Base-by-base conservation (phyloP, 2,888 invertebrate genomes). In the Agonopterix heracliana region DNA sequence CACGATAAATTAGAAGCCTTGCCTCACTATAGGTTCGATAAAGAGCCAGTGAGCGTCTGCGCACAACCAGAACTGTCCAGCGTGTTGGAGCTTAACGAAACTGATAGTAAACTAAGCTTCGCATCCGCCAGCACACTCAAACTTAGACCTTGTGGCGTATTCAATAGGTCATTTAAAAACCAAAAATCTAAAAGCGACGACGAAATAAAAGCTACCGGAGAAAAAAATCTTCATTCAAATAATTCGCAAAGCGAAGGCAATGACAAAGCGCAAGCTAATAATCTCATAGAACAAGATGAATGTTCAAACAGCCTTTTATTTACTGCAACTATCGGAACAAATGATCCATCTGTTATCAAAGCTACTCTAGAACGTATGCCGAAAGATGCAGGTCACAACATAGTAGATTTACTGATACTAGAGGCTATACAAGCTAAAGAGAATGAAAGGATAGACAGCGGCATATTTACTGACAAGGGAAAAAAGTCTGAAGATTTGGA, bases 1-100 rank as follows among this genome's bases (percentile, higher is more conserved):
- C 76, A 69, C 17, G 79, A 80, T 14, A 84, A 70, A 54, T 51
- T 85, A 56, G 66, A 66, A 26, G 69, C 69, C 1, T 61, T 81
- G 36, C 78, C 84, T 3, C 55, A 54, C 2, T 66, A 60, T 45
- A 54, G 45, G 45, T 79, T 64, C 45, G 71, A 73, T n/a, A 79
- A 71, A 52, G 66, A 74, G 47, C 61, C 65, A 4, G 54, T 62
- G 1, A 67, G 63, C 35, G 68, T 82, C 1, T 72, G 74, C 46
- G 71, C 64, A 3, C 47, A 48, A 2, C 83, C 82, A 0, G 65
- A 73, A 9, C 57, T 84, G 3, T 77, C 83, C 0, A 62, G 57
- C n/a, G 76, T 86, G 0, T 62, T 70, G 1, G 84, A 85, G 62
- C 50, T 64, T 0, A 78, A 64, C 10, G 85, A 85, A 52, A 47